Base-by-base conservation (phyloP, 2,888 invertebrate genomes). In the Arenicola marina region DNA sequence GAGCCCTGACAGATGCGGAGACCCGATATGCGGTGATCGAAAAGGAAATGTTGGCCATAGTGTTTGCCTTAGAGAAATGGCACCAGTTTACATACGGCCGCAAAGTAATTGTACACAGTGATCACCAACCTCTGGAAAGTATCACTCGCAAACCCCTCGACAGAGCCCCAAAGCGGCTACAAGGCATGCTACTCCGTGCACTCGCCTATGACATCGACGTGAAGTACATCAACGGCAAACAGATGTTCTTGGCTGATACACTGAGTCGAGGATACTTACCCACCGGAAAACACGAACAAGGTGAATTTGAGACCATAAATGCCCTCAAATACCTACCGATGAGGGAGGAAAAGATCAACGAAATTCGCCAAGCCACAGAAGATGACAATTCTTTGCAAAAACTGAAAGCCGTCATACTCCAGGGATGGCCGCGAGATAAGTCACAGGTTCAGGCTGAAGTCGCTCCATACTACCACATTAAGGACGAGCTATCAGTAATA, bases 1-100 rank as follows among this genome's bases (percentile, higher is more conserved):
- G 67, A 32, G 31, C 71, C 26, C 34, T 73, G 3, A 70, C 63
- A 4, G 45, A 61, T 29, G 55, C 66, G 11, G 67, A 69, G 54
- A 34, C 48, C 32, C 62, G 61, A 24, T 70, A 63, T 57, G 66
- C 69, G 15, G 61, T 70, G 34, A 72, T 72, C 29, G 68, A 70
- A 44, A 66, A 61, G 44, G 67, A 72, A 38, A 48, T 21, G 63
- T 51, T 66, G 1, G 51, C 66, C n/a, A 46, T 66, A 2, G 32
- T 57, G 18, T 54, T 58, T 54, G 66, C 48, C 1, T 44, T 55
- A 21, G 45, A 66, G 48, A 33, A 44, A 18, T 66, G 45, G 11
- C 63, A 66, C 29, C 48, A 60, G 31, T 65, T 58, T 51, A 51
- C 56, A 7, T 66, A 51, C 55, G 66, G 65, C 2, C 33, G 56